Evolutionary conservation across 2,113 vertebrate species (phyloP).

Genomic region (Anhinga anhinga): DNA sequence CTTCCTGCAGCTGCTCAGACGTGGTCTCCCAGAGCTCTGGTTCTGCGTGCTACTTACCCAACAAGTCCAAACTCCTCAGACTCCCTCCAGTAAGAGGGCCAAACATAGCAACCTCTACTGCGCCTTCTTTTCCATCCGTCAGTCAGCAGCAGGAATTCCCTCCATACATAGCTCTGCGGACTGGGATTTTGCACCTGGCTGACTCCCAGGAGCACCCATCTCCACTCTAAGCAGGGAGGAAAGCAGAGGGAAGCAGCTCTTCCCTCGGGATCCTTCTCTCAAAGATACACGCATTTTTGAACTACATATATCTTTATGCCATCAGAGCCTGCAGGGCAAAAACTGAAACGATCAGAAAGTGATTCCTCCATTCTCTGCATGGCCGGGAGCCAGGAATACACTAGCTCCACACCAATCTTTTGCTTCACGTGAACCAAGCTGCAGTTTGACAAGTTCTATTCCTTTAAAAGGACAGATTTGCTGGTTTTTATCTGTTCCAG

Average conservation of each 20-base stretch:
- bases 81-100: background rate
- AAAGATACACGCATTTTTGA: background rate
- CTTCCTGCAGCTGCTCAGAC: conserved; percentile 7
- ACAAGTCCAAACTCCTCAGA: background rate
- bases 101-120: background rate
- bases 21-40: background rate
- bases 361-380: fast-evolving
- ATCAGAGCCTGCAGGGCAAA: background rate
- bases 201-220: background rate
- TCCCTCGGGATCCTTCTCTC: background rate
- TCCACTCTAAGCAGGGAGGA: background rate
- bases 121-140: conserved; percentile 7
- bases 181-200: background rate
- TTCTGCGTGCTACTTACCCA: background rate
- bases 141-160: background rate
- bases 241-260: background rate
- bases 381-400: background rate
- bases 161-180: background rate
- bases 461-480: background rate
- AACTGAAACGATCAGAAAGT: background rate
- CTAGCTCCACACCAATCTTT: background rate
- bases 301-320: background rate
- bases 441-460: background rate
- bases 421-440: background rate
- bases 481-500: background rate